Evolutionary conservation across 2,797 vertebrate species (phyloP).

Genomic region (Chromobotia macracanthus): DNA sequence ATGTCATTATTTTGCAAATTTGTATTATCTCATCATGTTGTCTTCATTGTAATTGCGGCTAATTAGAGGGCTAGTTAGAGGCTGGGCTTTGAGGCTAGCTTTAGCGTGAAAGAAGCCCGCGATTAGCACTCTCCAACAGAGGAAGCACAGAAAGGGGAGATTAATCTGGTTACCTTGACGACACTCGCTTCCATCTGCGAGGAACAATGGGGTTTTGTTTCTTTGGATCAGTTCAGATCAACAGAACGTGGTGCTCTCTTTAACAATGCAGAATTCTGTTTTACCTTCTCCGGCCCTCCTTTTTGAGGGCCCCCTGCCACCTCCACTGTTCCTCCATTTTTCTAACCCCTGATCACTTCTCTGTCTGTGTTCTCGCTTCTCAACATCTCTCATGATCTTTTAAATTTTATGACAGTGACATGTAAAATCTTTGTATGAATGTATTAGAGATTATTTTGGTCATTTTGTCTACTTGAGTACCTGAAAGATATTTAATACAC

Average conservation of each 20-base stretch:
- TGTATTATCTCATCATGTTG: constrained; percentile 99
- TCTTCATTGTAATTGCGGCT: constrained; percentile 99
- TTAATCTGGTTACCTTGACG: constrained; percentile 99
- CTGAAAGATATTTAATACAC: no score
- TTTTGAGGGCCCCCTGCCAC: constrained; percentile 47
- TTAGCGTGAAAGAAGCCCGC: constrained; percentile 99
- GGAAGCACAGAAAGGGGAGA: constrained; percentile 97
- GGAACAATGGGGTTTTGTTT: constrained; percentile 99
- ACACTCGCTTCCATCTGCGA: constrained; percentile 99
- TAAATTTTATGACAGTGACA: constrained; percentile 19
- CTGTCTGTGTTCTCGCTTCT: constrained; percentile 13
- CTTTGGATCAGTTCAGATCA: constrained; percentile 99
- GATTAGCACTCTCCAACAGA: constrained; percentile 98
- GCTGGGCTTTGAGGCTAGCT: constrained; percentile 98
- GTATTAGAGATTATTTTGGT: neutral
- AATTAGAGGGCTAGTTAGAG: constrained; percentile 99
- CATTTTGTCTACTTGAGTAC: no score
- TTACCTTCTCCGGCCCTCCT: constrained; percentile 66
- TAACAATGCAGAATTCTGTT: constrained; percentile 95
- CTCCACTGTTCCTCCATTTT: constrained; percentile 59
- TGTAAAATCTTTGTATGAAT: constrained; percentile 45
- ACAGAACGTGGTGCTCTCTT: constrained; percentile 79
- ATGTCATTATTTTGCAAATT: constrained; percentile 99
- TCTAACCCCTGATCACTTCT: constrained; percentile 35
- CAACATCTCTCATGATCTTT: constrained; percentile 36